Conservation (phyloP, 2,113 vertebrate genomes). For the Orthonyx spaldingii region DNA sequence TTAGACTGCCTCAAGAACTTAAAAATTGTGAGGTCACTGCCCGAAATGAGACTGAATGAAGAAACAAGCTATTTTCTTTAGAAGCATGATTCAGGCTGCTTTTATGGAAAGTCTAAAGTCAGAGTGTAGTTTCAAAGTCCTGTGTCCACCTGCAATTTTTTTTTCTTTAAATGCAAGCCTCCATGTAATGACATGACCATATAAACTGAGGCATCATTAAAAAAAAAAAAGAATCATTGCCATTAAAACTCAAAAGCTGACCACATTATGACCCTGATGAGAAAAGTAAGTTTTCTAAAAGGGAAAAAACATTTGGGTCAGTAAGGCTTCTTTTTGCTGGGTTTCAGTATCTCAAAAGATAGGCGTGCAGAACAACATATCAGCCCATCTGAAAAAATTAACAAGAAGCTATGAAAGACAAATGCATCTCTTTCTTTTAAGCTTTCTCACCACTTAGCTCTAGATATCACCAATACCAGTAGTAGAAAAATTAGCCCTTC, state of each 20-base stretch:
- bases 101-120: not conserved
- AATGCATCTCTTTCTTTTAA: not conserved
- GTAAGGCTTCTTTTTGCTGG: not conserved
- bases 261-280: not conserved
- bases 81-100: not conserved
- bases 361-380: not conserved
- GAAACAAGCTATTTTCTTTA: not conserved
- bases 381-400: not conserved
- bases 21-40: not conserved
- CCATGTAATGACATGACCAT: not conserved
- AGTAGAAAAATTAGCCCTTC: not conserved
- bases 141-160: not conserved
- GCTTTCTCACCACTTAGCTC: not conserved
- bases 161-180: not conserved
- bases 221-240: not conserved
- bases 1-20: not conserved
- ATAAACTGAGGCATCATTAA: not conserved
- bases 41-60: not conserved
- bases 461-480: not conserved
- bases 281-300: not conserved
- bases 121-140: not conserved
- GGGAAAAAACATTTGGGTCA: not conserved
- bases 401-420: not conserved
- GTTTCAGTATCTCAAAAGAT: not conserved
- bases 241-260: not conserved